Evolutionary conservation across 2,888 invertebrate genomes (phyloP), one percentile per base, ranked within the genome.

Genomic region (Philhelius pedissequus): DNA sequence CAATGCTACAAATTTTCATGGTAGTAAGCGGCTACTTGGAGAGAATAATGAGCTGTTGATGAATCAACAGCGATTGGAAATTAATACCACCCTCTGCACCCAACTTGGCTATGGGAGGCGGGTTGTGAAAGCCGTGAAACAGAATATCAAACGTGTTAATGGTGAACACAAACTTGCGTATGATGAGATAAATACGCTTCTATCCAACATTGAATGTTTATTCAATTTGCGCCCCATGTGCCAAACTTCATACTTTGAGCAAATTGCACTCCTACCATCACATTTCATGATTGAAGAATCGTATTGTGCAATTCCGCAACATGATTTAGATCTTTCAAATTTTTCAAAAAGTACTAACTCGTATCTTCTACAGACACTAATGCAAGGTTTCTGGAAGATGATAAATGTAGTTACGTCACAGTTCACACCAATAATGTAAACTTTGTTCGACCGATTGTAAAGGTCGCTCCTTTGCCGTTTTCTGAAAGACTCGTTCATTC

Each of bases 381-480:
- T n/a, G n/a, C n/a, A n/a, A 60, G 60, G 69, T 4, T 69, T 76
- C 40, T 74, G 64, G 64, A 74, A 0, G 74, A 80, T 18, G 35
- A 35, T 3, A 15, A 13, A 6, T 40, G 30, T 40, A 43, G 74
- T 50, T 64, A 64, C 1, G 74, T 70, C 4, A 64, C 52, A 8
- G 13, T 74, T 4, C 60, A 20, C 3, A 73, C 62, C 9, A 35
- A 13, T 3, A 30, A 4, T 54, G 74, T 54, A 7, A 32, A 54
- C 15, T 78, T 56, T 27, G 13, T 38, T n/a, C 64, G 71, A 32
- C 71, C 78, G n/a, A n/a, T n/a, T n/a, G n/a, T n/a, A n/a, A n/a
- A n/a, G n/a, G n/a, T n/a, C n/a, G n/a, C n/a, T n/a, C n/a, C n/a
- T n/a, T n/a, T n/a, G n/a, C n/a, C n/a, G n/a, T n/a, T n/a, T n/a